These are phyloP conservation scores for Urocitellus parryii DNA, from an alignment of 2,113 vertebrate genomes.

Conservation along the genomic window DNA sequence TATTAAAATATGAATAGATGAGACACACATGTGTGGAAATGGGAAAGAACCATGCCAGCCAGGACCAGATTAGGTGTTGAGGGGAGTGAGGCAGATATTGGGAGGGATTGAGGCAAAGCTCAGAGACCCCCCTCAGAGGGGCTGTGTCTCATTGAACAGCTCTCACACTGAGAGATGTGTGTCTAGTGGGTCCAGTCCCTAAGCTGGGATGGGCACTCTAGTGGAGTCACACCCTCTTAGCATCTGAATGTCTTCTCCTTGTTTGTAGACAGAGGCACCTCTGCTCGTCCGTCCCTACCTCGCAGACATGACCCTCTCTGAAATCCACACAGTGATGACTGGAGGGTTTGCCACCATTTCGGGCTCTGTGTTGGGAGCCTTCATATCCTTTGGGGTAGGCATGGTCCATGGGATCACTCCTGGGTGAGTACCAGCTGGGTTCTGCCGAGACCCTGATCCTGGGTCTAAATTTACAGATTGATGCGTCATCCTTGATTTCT, in stretches of 20 bases:
- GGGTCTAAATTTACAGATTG: conserved; percentile 88
- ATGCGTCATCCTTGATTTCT: conserved; percentile 92
- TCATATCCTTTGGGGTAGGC: conserved; percentile 96
- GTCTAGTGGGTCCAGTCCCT: not conserved
- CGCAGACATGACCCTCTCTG: conserved; percentile 94
- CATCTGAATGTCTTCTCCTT: conserved; percentile 34
- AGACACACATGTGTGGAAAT: not conserved
- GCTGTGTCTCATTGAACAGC: not conserved
- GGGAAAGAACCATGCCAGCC: not conserved
- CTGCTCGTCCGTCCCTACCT: conserved; percentile 95
- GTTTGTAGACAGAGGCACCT: conserved; percentile 92
- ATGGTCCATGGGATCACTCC: accelerated
- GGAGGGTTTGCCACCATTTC: conserved; percentile 97
- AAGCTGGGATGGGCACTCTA: not conserved
- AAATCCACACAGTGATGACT: conserved; percentile 95
- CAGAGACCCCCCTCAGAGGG: not conserved
- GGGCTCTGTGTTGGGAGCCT: conserved; percentile 96
- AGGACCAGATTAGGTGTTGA: not conserved
- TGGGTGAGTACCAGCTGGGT: not conserved
- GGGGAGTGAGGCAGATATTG: not conserved
- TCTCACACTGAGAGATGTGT: not conserved
- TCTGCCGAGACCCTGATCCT: not conserved
- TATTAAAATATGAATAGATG: conserved; percentile 20
- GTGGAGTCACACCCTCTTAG: not conserved
- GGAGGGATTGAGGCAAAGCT: not conserved